phyloP scores from a whole-genome alignment of 1,140 invertebrate species.

The Hycleus cichorii region DNA sequence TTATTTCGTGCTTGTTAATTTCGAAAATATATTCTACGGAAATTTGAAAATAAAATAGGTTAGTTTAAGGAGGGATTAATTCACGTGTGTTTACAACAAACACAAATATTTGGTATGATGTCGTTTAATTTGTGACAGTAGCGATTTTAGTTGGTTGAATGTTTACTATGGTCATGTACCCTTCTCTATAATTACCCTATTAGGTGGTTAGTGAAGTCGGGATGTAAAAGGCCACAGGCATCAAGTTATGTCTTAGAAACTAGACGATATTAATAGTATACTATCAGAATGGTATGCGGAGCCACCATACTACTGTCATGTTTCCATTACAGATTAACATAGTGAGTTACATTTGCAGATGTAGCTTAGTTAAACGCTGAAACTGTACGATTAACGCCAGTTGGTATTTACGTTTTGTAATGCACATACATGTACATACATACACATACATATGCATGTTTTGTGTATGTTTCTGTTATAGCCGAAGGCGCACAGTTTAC shows the following conservation, averaged over 20 bases:
- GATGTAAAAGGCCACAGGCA: constrained; percentile 2
- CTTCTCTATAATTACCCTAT: too few species aligned
- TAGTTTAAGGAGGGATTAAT: too few species aligned
- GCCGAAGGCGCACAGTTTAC: background rate
- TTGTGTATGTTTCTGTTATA: constrained; percentile 16
- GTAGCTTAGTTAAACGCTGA: constrained; percentile 24
- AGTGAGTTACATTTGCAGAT: constrained; percentile 19
- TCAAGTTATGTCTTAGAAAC: constrained; percentile 5
- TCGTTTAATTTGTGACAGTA: too few species aligned
- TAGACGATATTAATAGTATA: constrained; percentile 3
- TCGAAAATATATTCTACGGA: too few species aligned
- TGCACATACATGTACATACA: constrained; percentile 10
- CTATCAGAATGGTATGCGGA: constrained; percentile 7
- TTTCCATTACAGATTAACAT: constrained; percentile 22
- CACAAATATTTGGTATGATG: too few species aligned
- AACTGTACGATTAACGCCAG: constrained; percentile 26
- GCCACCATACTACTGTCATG: constrained; percentile 10
- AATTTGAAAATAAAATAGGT: too few species aligned
- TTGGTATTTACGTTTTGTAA: constrained; percentile 24
- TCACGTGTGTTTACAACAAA: too few species aligned
- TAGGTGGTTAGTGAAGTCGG: constrained; percentile 7
- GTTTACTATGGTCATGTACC: too few species aligned
- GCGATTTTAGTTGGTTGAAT: too few species aligned
- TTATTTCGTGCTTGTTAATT: too few species aligned
- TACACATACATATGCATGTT: background rate